Conservation (phyloP, 2,888 invertebrate genomes). For the Spodoptera exigua region DNA sequence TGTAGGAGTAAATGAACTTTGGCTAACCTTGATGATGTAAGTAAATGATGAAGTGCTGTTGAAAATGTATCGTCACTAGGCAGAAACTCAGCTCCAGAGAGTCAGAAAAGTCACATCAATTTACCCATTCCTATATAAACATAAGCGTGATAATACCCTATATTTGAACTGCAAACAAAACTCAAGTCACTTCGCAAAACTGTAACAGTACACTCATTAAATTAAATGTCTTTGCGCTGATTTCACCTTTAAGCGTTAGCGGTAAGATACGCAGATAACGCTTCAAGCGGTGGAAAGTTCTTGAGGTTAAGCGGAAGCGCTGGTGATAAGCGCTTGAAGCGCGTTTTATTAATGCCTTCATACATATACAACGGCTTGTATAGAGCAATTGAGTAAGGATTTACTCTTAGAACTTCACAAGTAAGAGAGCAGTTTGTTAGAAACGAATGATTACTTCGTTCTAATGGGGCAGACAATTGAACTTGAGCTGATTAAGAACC, state of each 20-base stretch:
- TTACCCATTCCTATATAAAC: too few relatives aligned
- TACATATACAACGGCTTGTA: background rate
- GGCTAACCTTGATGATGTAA: too few relatives aligned
- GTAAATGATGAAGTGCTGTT: too few relatives aligned
- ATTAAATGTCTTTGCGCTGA: constrained; percentile 1
- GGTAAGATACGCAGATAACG: constrained; percentile 16
- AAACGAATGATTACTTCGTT: too few relatives aligned
- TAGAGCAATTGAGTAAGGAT: background rate
- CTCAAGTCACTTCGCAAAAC: background rate
- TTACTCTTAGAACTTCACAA: background rate
- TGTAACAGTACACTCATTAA: constrained; percentile 2
- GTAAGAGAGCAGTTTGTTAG: too few relatives aligned
- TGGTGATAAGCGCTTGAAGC: constrained; percentile 12
- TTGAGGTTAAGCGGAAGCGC: constrained; percentile 7
- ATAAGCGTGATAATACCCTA: background rate
- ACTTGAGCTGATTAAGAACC: too few relatives aligned
- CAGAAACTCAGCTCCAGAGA: too few relatives aligned
- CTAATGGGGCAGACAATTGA: too few relatives aligned
- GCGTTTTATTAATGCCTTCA: constrained; percentile 5
- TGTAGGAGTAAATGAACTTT: too few relatives aligned
- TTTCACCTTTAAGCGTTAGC: constrained; percentile 3
- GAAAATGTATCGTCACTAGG: too few relatives aligned
- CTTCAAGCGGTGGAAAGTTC: constrained; percentile 16
- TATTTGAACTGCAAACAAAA: background rate
- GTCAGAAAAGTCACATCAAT: too few relatives aligned